Conservation (phyloP, 2,888 invertebrate species). For the Elegia similella region DNA sequence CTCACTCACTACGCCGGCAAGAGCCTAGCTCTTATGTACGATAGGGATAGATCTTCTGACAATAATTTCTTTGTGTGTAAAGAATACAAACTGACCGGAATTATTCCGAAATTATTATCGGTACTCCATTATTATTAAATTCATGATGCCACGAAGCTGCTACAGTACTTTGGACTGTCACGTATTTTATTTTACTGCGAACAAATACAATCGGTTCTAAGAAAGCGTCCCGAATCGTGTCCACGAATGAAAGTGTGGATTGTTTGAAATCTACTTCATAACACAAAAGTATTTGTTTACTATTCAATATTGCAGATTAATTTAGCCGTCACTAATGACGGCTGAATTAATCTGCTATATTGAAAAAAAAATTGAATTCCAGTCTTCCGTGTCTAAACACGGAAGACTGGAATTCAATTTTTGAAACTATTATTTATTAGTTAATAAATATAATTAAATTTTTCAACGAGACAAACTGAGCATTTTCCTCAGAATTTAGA, state of each 20-base stretch:
- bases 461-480: too few relatives aligned
- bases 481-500: too few relatives aligned
- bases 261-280: not conserved
- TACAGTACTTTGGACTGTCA: slow-evolving; percentile 36
- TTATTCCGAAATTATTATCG: not conserved
- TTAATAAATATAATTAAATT: too few relatives aligned
- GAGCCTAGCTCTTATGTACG: too few relatives aligned
- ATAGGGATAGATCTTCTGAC: too few relatives aligned
- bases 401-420: not conserved
- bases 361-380: too few relatives aligned
- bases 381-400: too few relatives aligned
- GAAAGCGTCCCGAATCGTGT: slow-evolving; percentile 69
- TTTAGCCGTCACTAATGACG: not conserved
- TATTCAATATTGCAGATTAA: not conserved
- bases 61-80: too few relatives aligned
- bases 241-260: not conserved
- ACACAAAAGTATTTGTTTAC: not conserved
- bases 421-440: too few relatives aligned
- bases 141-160: slow-evolving; percentile 1
- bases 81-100: too few relatives aligned
- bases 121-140: not conserved
- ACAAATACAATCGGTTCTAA: slow-evolving; percentile 46
- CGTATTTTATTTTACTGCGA: slow-evolving; percentile 49
- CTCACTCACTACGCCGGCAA: too few relatives aligned
- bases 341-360: not conserved